Percentiles rank a stretch among this genome's conserved stretches.
Evolutionary conservation across 2,888 invertebrate genomes (phyloP).

Genomic region (Arge pagana): DNA sequence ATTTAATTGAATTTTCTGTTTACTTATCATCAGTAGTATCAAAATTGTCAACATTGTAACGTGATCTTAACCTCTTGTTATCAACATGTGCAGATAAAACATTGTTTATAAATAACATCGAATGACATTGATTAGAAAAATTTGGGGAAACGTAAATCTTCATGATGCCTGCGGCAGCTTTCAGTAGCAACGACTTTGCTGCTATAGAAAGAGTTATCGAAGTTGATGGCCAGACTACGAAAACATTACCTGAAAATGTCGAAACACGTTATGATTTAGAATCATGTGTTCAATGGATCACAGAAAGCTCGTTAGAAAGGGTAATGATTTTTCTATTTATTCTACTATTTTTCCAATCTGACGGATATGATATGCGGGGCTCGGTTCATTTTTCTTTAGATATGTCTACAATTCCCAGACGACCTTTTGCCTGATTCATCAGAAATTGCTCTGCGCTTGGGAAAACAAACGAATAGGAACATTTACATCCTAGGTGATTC

Average conservation of each 20-base stretch:
- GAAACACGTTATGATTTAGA: constrained; percentile 64
- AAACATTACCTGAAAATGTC: constrained; percentile 41
- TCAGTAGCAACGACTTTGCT: constrained; percentile 17
- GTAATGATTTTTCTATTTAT: constrained; percentile 58
- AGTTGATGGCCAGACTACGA: constrained; percentile 6
- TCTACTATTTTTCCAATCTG: not conserved
- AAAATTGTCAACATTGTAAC: too few species aligned
- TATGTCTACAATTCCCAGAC: constrained; percentile 93
- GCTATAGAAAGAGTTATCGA: constrained; percentile 18
- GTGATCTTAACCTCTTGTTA: too few species aligned
- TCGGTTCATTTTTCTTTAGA: constrained; percentile 60
- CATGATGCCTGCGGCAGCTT: constrained; percentile 14
- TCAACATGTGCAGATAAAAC: too few species aligned
- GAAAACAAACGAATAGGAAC: constrained; percentile 62
- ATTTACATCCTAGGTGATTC: constrained; percentile 88
- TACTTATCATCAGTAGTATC: too few species aligned
- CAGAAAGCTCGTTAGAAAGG: constrained; percentile 66
- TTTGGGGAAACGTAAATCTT: too few species aligned
- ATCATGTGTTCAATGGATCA: constrained; percentile 73
- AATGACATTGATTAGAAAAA: too few species aligned
- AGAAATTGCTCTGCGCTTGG: constrained; percentile 65
- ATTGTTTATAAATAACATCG: too few species aligned
- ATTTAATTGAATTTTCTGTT: too few species aligned
- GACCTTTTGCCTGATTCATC: constrained; percentile 72
- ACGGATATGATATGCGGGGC: not conserved